Percentiles rank a stretch among this genome's conserved stretches.
phyloP scores from a whole-genome alignment of 2,888 invertebrate genomes.

The Netelia fuscicornis region DNA sequence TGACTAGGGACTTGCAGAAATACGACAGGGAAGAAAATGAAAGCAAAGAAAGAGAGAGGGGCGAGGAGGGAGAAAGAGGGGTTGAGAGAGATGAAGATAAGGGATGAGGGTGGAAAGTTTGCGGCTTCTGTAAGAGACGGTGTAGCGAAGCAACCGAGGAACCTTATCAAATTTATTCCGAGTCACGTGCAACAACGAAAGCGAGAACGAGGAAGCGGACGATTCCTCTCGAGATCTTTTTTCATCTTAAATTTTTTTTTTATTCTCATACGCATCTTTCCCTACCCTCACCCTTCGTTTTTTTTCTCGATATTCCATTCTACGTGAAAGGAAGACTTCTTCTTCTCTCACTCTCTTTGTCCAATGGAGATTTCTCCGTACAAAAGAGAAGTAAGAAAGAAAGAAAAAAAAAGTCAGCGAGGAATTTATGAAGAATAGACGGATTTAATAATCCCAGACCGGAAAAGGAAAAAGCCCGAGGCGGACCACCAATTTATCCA shows the following conservation, averaged over 20 bases:
- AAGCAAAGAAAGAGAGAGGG: conserved; percentile 20
- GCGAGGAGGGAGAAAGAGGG: background rate
- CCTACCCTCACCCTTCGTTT: conserved; percentile 36
- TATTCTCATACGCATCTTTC: conserved; percentile 26
- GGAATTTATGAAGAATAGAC: conserved; percentile 48
- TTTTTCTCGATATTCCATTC: conserved; percentile 50
- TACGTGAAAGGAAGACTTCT: conserved; percentile 27
- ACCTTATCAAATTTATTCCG: conserved; percentile 78
- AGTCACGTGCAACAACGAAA: conserved; percentile 74
- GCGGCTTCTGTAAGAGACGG: conserved; percentile 55
- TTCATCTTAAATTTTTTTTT: conserved; percentile 41
- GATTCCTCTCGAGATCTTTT: conserved; percentile 60
- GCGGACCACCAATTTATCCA: conserved; percentile 71
- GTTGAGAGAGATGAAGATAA: conserved; percentile 13
- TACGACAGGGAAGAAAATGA: conserved; percentile 27
- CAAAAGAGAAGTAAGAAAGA: background rate
- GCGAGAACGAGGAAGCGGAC: conserved; percentile 63
- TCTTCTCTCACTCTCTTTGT: conserved; percentile 58
- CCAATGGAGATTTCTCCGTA: conserved; percentile 68
- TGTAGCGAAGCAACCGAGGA: conserved; percentile 44
- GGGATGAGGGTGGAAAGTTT: conserved; percentile 46
- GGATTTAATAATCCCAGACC: conserved; percentile 79
- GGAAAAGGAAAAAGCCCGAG: conserved; percentile 65
- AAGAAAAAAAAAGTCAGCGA: background rate
- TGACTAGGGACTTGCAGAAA: conserved; percentile 25